Conservation (phyloP, 2,888 invertebrate genomes). For the Caradrina clavipalpis region DNA sequence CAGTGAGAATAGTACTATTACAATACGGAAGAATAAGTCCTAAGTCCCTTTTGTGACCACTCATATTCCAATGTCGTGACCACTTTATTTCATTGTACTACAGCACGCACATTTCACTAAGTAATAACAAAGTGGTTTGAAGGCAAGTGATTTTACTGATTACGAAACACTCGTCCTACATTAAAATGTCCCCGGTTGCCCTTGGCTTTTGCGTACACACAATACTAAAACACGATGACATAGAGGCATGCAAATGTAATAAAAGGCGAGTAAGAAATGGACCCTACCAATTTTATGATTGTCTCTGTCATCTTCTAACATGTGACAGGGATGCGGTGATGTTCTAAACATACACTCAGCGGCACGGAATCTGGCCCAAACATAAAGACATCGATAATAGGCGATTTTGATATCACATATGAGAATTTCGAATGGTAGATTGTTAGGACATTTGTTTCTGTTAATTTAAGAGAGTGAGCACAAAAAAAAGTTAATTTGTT, state of each 20-base stretch:
- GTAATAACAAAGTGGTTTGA: constrained; percentile 24
- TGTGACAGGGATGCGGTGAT: no score
- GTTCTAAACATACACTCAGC: no score
- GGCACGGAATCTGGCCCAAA: no score
- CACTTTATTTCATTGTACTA: constrained; percentile 21
- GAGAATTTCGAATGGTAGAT: no score
- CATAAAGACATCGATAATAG: no score
- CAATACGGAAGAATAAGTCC: background rate
- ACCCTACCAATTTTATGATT: background rate
- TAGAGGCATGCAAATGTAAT: constrained; percentile 14
- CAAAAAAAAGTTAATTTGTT: no score
- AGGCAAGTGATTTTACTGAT: constrained; percentile 42
- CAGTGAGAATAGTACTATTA: background rate
- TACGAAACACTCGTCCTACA: constrained; percentile 58
- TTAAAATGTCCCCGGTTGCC: constrained; percentile 67
- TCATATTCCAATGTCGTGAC: constrained; percentile 12
- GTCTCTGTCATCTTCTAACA: no score
- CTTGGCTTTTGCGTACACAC: constrained; percentile 58
- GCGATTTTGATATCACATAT: no score
- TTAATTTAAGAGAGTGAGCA: no score
- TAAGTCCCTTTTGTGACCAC: background rate
- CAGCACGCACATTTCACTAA: constrained; percentile 37
- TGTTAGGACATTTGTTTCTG: no score
- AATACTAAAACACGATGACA: constrained; percentile 20
- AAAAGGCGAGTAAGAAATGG: background rate